Evolutionary conservation across 2,113 vertebrate species (phyloP).

Genomic region (Sphyrna mokarran): DNA sequence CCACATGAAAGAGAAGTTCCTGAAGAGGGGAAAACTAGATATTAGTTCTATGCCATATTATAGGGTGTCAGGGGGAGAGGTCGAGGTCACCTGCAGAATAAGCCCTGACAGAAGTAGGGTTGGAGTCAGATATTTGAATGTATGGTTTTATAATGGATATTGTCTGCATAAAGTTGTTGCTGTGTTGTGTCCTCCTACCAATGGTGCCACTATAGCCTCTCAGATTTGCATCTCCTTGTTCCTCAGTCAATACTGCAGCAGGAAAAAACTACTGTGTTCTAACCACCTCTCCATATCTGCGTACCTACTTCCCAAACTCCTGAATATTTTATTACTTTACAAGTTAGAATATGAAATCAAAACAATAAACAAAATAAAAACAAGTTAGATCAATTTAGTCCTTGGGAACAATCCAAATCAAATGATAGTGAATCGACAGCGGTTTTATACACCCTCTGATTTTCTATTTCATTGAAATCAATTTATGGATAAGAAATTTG

Average conservation of each 20-base stretch:
- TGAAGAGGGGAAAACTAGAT: too few species aligned
- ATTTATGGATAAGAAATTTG: background rate
- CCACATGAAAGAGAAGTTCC: too few species aligned
- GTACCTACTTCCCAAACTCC: background rate
- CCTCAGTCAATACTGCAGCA: background rate
- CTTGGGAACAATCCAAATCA: background rate
- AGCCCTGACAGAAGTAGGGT: too few species aligned
- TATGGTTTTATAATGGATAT: too few species aligned
- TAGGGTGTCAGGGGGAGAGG: too few species aligned
- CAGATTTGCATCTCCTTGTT: background rate
- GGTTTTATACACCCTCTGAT: background rate
- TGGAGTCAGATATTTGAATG: too few species aligned
- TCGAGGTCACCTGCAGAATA: too few species aligned
- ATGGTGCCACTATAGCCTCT: background rate
- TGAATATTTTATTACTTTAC: background rate
- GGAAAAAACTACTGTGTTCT: background rate
- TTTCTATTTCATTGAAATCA: background rate
- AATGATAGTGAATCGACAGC: background rate
- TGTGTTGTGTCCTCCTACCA: too few species aligned
- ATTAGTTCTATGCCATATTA: too few species aligned
- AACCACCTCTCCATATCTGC: background rate
- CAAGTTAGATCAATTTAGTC: background rate
- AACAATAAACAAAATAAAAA: background rate
- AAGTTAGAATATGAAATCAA: background rate
- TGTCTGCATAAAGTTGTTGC: too few species aligned